Evolutionary conservation across 2,113 vertebrate genomes (phyloP).

Genomic region (Anhinga rufa): DNA sequence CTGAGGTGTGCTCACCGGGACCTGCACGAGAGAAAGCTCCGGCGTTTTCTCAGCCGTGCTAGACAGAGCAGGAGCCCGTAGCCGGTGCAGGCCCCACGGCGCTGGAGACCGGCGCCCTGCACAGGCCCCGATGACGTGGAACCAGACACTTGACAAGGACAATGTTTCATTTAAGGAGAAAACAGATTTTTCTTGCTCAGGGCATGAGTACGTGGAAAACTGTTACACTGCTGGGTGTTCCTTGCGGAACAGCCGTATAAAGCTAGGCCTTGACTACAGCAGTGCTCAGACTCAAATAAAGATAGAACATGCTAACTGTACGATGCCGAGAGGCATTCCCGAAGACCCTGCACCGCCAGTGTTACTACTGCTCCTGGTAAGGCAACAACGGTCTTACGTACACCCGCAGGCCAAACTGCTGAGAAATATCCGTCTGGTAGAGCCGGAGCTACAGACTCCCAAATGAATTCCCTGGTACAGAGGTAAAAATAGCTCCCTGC

Average conservation of each 20-base stretch:
- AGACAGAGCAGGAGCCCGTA: neutral
- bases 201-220: neutral
- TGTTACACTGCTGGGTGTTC: neutral
- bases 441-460: neutral
- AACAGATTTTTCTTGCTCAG: neutral
- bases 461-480: neutral
- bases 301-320: neutral
- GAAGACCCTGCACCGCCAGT: neutral
- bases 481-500: neutral
- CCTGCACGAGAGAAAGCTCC: neutral
- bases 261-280: neutral
- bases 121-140: fast-evolving
- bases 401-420: neutral
- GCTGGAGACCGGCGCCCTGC: neutral
- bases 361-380: neutral
- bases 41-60: neutral
- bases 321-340: neutral
- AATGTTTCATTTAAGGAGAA: neutral
- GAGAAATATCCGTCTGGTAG: neutral
- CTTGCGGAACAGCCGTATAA: neutral
- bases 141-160: neutral
- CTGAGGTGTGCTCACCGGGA: fast-evolving
- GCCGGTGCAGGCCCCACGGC: neutral
- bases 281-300: neutral
- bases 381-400: neutral